Base-by-base conservation (phyloP, 1,140 invertebrate genomes). In the Littorina saxatilis region DNA sequence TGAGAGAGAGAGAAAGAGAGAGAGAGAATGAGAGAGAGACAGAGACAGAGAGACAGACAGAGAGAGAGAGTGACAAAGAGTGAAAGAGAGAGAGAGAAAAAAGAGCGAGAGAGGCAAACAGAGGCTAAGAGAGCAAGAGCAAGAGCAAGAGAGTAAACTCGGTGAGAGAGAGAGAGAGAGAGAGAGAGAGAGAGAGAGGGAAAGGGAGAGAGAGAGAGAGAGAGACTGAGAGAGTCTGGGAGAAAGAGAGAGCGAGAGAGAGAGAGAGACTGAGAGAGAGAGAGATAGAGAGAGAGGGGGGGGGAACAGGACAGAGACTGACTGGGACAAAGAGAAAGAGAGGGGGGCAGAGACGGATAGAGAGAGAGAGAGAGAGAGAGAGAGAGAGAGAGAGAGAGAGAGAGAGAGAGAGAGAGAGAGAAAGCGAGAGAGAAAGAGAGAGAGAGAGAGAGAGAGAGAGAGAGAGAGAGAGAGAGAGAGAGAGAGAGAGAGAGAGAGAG, bases 151-250 rank as follows among this genome's bases (percentile, higher is more conserved):
- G 9, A 32, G 29, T 5, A 43, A n/a, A 43, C n/a, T n/a, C n/a
- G n/a, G n/a, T n/a, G n/a, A n/a, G n/a, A n/a, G n/a, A n/a, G n/a
- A 27, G 4, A 58, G 23, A 58, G 4, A 27, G n/a, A 58, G 23
- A 58, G n/a, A 27, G n/a, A 11, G 55, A 58, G n/a, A 3, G n/a
- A 58, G 55, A 58, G n/a, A 58, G 55, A 11, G n/a, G n/a, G n/a
- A n/a, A n/a, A n/a, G n/a, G n/a, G n/a, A 35, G 5, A 43, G 68
- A 43, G 39, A 43, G 39, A 72, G 68, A 43, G 39, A 72, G 68
- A 72, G 39, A 43, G 39, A 72, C 11, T 4, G 39, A 72, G 27
- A 43, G 32, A 35, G 32, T 11, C 7, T 2, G 32, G 23, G 32
- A 35, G 70, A 73, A 29, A 29, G 27, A 40, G 70, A 50, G 70